These are phyloP conservation scores for Hemicrepidius hirtus DNA, from an alignment of 2,888 invertebrate species.

Conservation along the genomic window DNA sequence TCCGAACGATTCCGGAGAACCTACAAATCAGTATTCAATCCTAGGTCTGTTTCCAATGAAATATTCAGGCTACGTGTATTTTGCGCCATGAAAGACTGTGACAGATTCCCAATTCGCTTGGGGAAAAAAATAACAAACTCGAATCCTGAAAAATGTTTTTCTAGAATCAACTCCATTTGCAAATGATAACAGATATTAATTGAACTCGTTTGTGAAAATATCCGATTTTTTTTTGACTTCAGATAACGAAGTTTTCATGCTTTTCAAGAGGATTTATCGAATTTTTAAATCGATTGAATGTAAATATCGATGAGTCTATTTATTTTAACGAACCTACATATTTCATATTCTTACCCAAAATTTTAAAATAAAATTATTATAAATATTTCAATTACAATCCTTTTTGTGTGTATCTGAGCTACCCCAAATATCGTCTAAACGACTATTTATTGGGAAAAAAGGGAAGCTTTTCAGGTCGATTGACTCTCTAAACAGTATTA, in stretches of 20 bases:
- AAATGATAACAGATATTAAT: constrained; percentile 27
- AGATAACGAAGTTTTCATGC: background rate
- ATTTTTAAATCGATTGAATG: no score
- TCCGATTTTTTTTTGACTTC: constrained; percentile 4
- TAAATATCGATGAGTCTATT: no score
- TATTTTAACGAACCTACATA: no score
- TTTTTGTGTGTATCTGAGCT: no score
- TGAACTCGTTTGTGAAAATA: constrained; percentile 9
- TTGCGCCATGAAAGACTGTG: constrained; percentile 39
- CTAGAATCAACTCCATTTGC: constrained; percentile 17
- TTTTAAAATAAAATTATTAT: no score
- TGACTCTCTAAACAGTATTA: no score
- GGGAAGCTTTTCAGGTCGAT: no score
- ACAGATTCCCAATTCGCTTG: constrained; percentile 37
- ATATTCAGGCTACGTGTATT: constrained; percentile 48
- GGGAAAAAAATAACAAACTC: constrained; percentile 35
- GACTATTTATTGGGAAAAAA: no score
- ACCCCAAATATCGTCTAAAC: no score
- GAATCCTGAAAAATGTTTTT: constrained; percentile 25
- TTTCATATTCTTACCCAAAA: no score
- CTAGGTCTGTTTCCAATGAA: constrained; percentile 42
- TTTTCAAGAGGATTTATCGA: no score
- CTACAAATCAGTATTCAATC: constrained; percentile 50
- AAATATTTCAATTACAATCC: no score
- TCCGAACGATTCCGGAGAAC: constrained; percentile 36